These are phyloP conservation scores for Xiphias gladius DNA, from an alignment of 2,113 vertebrate genomes.

Conservation along the genomic window DNA sequence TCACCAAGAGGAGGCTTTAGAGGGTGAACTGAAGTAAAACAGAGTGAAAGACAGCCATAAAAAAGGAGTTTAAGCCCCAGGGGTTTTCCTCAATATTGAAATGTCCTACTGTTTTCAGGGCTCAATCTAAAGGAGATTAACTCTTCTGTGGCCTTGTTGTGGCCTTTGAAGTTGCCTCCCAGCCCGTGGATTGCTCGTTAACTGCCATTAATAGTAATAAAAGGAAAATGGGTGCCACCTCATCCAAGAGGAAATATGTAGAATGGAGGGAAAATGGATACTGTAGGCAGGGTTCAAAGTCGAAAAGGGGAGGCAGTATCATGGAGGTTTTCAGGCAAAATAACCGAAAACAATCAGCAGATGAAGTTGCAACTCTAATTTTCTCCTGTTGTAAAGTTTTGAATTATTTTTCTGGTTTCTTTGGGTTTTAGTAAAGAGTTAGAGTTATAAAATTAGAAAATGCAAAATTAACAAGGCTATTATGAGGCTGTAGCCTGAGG, in stretches of 20 bases:
- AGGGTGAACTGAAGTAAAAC: conserved; percentile 49
- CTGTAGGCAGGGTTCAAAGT: neutral
- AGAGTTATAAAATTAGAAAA: conserved; percentile 36
- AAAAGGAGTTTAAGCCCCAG: conserved; percentile 48
- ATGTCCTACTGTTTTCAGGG: conserved; percentile 73
- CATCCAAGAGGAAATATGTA: conserved; percentile 30
- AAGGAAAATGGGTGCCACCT: conserved; percentile 62
- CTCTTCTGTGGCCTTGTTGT: conserved; percentile 59
- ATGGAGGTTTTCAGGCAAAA: too few relatives aligned
- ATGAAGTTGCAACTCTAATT: neutral
- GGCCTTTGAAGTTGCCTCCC: conserved; percentile 69
- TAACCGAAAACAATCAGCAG: too few relatives aligned
- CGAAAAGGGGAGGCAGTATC: neutral
- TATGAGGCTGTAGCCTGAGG: conserved; percentile 42
- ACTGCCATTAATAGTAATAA: conserved; percentile 71
- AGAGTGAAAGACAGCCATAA: conserved; percentile 58
- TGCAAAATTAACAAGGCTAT: conserved; percentile 40
- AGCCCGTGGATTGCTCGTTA: conserved; percentile 65
- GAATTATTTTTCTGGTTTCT: neutral
- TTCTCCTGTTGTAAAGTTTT: neutral
- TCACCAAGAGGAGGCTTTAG: conserved; percentile 46
- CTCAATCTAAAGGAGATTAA: conserved; percentile 81
- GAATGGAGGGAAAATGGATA: conserved; percentile 22
- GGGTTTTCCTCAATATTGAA: conserved; percentile 75
- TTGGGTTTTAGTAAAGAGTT: neutral